Evolutionary conservation across 2,113 vertebrate genomes (phyloP).

Genomic region (Electrona antarctica): DNA sequence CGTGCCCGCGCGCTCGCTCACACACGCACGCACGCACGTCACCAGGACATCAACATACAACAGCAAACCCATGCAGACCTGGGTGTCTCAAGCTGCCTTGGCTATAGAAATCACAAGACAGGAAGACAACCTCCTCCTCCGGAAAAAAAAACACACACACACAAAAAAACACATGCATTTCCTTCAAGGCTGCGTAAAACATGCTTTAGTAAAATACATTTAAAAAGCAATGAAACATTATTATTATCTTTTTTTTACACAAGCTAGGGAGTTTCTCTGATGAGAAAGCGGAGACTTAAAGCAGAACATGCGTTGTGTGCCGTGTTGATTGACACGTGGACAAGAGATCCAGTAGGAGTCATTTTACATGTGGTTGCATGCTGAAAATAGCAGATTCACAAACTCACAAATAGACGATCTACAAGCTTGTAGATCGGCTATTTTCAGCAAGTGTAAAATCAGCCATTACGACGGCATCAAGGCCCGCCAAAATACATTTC

Average conservation of each 20-base stretch:
- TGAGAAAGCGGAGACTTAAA: constrained; percentile 36
- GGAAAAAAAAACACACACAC: constrained; percentile 25
- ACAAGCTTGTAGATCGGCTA: no score
- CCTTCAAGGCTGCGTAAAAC: constrained; percentile 25
- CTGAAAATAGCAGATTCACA: constrained; percentile 17
- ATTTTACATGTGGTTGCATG: constrained; percentile 20
- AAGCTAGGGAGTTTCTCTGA: constrained; percentile 20
- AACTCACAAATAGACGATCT: no score
- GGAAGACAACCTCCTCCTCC: constrained; percentile 41
- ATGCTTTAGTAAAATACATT: constrained; percentile 3
- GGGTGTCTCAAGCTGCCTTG: constrained; percentile 48
- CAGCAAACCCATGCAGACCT: constrained; percentile 72
- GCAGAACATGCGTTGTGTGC: constrained; percentile 60
- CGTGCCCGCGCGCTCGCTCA: background rate
- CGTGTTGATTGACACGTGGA: constrained; percentile 52
- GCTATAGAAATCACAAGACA: constrained; percentile 42
- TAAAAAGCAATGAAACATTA: background rate
- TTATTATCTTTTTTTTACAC: background rate
- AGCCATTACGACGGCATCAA: no score
- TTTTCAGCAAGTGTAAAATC: no score
- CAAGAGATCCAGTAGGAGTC: constrained; percentile 31
- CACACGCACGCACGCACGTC: background rate
- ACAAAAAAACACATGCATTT: constrained; percentile 51
- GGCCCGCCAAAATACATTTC: no score
- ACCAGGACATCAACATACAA: constrained; percentile 40